Evolutionary conservation across 2,797 vertebrate genomes (phyloP), one percentile per base, ranked within the genome.

Genomic region (Melanotaenia pygmaea): DNA sequence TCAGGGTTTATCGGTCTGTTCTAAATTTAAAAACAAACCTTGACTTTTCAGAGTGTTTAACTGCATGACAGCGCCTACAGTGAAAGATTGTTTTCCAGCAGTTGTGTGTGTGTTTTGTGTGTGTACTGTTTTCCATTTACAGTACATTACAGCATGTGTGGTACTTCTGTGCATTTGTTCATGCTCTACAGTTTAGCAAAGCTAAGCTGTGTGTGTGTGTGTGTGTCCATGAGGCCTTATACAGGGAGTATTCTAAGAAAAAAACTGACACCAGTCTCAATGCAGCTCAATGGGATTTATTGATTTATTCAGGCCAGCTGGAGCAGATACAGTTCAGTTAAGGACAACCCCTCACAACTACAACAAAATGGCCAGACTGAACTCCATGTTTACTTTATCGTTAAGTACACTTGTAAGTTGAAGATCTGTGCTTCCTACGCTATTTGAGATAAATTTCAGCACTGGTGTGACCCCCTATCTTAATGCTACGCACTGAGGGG

Each of bases 291-390:
- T 81, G 72, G 59, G 75, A 82, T 81, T 79, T 81, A 89, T 85
- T 88, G 86, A 90, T 87, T 84, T 77, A 77, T 89, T 77, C 70
- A 80, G 60, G 62, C 72, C 68, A 79, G 72, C 71, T 80, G 59
- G 45, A 83, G 69, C 43, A 38, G 62, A 50, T 40, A 71, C 35
- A 56, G 86, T 83, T 86, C 75, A 83, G 32, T 61, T 70, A 77
- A 80, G 85, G 81, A 85, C 79, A 30, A 74, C 56, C 50, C 45
- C 37, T 24, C 28, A 72, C 70, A 20, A 67, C 63, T 54, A 67
- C 18, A 30, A 51, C 67, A 28, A 67, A 22, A 77, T 64, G 11
- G 12, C 51, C 13, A 20, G 26, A 64, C 32, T 63, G 18, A n/a
- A n/a, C 9, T 51, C n/a, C 10, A 51, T 20, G 22, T 24, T 22